Base-by-base conservation (phyloP, 2,797 vertebrate genomes). In the Atherinosoma microstoma region DNA sequence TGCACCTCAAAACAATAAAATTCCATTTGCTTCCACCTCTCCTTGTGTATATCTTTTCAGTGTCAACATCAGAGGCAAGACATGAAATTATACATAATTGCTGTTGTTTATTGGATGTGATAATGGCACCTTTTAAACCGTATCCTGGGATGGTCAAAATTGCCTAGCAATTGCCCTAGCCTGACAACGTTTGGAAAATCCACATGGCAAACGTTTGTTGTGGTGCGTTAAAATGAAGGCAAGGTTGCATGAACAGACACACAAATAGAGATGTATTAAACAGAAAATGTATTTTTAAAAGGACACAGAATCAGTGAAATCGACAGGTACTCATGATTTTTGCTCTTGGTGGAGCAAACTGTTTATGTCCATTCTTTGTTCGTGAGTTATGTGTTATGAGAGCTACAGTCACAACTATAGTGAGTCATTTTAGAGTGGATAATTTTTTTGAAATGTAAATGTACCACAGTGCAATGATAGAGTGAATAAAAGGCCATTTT, bases 11-110 rank as follows among this genome's bases (percentile, higher is more conserved):
- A 73, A 75, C 35, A 69, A 49, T 4, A 64, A 71, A 65, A 63
- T 58, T 38, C 60, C 22, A 67, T 71, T 78, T 81, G n/a, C 60
- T 62, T 70, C 47, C 53, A 67, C n/a, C 78, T 83, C 64, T 83
- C 58, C 78, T 72, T 75, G 54, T 66, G 73, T 68, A 61, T 75
- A 75, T 82, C 56, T 87, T 89, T 91, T 91, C 87, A 86, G 67
- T 70, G 75, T 88, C 74, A 82, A 69, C 75, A 60, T 58, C 73
- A 82, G 75, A 69, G 76, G 63, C 67, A 83, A 87, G 85, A 82
- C 82, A 84, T 83, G 76, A 86, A 90, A 94, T 94, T 82, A 88
- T 70, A 75, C 82, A 84, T 92, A 90, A 94, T 91, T 91, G 88
- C 84, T 76, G 77, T 87, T 84, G 86, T 88, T 91, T 90, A 89